Evolutionary conservation across 2,797 vertebrate species (phyloP).

Genomic region (Rousettus madagascariensis): DNA sequence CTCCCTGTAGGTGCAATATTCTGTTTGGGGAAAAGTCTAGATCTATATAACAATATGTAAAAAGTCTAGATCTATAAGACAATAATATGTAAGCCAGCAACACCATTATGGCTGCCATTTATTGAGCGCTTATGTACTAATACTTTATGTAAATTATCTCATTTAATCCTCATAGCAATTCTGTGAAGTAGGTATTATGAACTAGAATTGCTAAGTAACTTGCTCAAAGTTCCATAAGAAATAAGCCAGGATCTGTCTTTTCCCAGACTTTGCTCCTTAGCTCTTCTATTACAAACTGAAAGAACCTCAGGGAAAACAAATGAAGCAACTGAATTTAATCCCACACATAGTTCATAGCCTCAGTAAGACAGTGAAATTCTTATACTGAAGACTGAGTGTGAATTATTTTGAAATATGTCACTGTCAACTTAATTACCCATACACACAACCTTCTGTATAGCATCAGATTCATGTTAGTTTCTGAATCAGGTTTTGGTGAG

Average conservation of each 20-base stretch:
- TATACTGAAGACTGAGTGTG: slow-evolving; percentile 7
- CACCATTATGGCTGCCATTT: neutral
- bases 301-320: neutral
- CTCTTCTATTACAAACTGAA: neutral
- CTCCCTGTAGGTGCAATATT: neutral
- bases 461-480: slow-evolving; percentile 71
- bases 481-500: slow-evolving; percentile 73
- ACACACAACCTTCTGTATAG: slow-evolving; percentile 70
- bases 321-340: neutral
- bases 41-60: neutral
- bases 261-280: neutral
- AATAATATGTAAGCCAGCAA: neutral
- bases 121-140: neutral
- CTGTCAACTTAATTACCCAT: slow-evolving; percentile 66
- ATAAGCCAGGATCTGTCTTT: neutral
- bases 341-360: neutral
- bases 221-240: neutral
- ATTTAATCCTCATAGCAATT: neutral
- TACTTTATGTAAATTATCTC: neutral
- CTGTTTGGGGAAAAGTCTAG: neutral
- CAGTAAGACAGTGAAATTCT: neutral
- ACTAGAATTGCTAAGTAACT: neutral
- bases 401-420: slow-evolving; percentile 66
- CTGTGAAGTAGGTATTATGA: neutral
- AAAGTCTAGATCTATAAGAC: neutral